phyloP scores from a whole-genome alignment of 2,797 vertebrate species.

The Argentina silus region DNA sequence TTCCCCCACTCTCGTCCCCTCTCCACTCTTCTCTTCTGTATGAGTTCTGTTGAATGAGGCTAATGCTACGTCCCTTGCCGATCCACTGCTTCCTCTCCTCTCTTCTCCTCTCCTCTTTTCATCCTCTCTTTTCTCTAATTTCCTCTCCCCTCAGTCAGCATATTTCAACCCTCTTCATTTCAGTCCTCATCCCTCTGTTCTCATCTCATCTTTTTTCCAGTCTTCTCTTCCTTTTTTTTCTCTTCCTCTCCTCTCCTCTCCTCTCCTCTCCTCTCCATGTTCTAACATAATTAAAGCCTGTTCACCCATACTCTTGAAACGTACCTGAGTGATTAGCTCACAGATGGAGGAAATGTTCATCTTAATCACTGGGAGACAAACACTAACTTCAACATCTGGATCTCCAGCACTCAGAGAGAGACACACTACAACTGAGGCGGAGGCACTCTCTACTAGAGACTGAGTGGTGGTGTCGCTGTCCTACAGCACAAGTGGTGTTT shows the following conservation, averaged over 20 bases:
- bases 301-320: not conserved
- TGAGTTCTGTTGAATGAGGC: conserved; percentile 20
- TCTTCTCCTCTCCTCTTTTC: conserved; percentile 41
- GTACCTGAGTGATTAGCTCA: not conserved
- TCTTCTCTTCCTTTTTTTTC: conserved; percentile 2
- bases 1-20: not conserved
- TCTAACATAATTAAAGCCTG: conserved; percentile 1
- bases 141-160: not conserved
- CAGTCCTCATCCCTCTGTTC: conserved; percentile 43
- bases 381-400: not conserved
- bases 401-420: not conserved
- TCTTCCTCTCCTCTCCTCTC: conserved; percentile 25
- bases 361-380: not conserved
- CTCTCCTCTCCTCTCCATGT: conserved; percentile 3
- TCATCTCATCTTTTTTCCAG: conserved; percentile 32
- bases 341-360: not conserved
- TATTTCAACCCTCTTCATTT: not conserved
- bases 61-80: conserved; percentile 45
- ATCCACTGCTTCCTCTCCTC: not conserved
- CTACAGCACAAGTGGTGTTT: too few species aligned
- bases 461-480: not conserved
- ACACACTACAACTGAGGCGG: not conserved
- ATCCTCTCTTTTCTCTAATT: not conserved
- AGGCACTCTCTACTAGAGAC: not conserved
- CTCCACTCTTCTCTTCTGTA: not conserved